phyloP scores from a whole-genome alignment of 2,797 vertebrate species.

The Pangasius macronema region DNA sequence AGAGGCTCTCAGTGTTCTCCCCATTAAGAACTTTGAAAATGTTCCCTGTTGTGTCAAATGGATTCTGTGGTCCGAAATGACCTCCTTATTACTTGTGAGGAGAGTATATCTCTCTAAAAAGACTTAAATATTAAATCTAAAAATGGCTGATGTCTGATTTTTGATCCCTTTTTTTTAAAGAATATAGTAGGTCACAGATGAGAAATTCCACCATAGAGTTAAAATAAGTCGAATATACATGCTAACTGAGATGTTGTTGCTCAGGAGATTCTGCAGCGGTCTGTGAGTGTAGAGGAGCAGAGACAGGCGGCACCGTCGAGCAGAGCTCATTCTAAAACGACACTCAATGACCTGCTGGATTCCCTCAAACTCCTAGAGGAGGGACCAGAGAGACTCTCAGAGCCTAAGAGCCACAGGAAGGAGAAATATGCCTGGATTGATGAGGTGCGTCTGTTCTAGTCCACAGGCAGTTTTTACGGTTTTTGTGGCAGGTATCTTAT shows the following conservation, averaged over 20 bases:
- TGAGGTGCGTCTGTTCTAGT: slow-evolving; percentile 70
- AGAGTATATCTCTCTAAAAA: background rate
- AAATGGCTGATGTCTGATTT: background rate
- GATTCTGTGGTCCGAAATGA: too few species aligned
- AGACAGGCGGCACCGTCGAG: slow-evolving; percentile 62
- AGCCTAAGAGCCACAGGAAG: slow-evolving; percentile 71
- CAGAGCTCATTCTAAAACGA: slow-evolving; percentile 79
- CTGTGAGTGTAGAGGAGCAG: slow-evolving; percentile 69
- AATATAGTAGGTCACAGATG: background rate
- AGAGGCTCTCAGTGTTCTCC: slow-evolving; percentile 70
- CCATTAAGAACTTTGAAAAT: too few species aligned
- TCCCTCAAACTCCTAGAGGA: slow-evolving; percentile 87
- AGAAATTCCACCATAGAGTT: background rate
- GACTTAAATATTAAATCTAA: too few species aligned
- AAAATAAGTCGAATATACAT: background rate
- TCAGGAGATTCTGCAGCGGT: slow-evolving; percentile 74
- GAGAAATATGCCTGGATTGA: slow-evolving; percentile 85
- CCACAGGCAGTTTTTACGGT: background rate
- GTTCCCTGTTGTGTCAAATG: too few species aligned
- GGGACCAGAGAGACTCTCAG: slow-evolving; percentile 79
- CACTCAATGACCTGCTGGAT: slow-evolving; percentile 87
- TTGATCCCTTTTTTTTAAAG: background rate
- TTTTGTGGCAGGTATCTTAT: background rate
- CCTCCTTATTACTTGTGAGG: too few species aligned
- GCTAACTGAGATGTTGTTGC: background rate